A percentile compares a stretch with the other conserved stretches of the same genome.
Conservation (phyloP, 2,113 vertebrate species). For the Lynx canadensis region DNA sequence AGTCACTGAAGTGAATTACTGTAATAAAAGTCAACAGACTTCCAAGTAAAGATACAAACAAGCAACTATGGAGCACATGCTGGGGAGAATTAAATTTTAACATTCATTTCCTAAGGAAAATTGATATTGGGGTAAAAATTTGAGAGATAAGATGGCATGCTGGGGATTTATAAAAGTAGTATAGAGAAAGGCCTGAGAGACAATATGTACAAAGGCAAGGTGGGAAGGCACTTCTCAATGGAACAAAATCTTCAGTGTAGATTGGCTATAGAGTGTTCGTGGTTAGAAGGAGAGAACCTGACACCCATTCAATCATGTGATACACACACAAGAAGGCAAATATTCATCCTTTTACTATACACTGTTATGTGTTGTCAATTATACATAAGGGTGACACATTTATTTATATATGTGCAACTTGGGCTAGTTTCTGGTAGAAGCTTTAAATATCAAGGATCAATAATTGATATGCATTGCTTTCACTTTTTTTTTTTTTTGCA, state of each 20-base stretch:
- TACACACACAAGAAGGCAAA: background rate
- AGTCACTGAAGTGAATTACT: background rate
- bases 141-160: background rate
- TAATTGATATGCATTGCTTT: background rate
- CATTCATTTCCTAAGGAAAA: background rate
- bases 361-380: background rate
- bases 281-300: background rate
- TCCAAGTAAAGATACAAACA: background rate
- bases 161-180: background rate
- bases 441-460: background rate
- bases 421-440: background rate
- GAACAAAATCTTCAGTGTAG: background rate
- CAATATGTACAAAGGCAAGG: background rate
- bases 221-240: fast-evolving
- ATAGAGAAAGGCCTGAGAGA: background rate
- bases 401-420: background rate
- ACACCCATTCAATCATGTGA: background rate
- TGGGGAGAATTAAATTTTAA: background rate
- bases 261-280: fast-evolving
- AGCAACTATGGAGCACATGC: background rate
- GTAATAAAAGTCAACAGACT: background rate
- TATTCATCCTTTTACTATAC: background rate
- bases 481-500: background rate
- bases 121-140: background rate
- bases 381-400: background rate